These are phyloP conservation scores for roundworm (Caenorhabditis elegans) DNA, from an alignment of 1,140 invertebrate species.

Conservation along the genomic window DNA sequence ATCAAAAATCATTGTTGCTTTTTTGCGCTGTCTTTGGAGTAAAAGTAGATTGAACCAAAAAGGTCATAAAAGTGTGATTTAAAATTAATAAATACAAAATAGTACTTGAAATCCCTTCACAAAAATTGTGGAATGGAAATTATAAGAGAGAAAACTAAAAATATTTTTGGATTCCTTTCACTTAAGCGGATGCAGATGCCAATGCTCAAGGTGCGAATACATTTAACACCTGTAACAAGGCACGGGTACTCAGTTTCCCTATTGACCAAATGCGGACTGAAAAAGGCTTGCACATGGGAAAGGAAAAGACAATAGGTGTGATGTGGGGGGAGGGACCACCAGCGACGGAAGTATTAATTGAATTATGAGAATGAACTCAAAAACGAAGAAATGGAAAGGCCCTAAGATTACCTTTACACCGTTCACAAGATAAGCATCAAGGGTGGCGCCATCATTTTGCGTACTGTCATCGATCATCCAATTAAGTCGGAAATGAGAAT, in stretches of 20 bases:
- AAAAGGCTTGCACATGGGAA: background rate
- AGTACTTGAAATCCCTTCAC: too few relatives aligned
- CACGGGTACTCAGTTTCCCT: too few relatives aligned
- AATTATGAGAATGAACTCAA: background rate
- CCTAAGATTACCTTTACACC: constrained; percentile 1
- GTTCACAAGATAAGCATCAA: constrained; percentile 20
- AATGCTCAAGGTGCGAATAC: background rate
- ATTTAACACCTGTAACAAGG: background rate
- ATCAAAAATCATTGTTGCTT: too few relatives aligned
- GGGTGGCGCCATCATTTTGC: constrained; percentile 20
- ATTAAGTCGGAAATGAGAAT: constrained; percentile 19
- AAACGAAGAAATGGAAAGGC: background rate
- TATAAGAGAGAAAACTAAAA: too few relatives aligned
- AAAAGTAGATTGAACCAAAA: too few relatives aligned
- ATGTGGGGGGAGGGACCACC: background rate
- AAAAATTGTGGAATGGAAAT: too few relatives aligned
- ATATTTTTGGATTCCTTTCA: too few relatives aligned
- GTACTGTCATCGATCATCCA: constrained; percentile 24
- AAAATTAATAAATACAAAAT: too few relatives aligned
- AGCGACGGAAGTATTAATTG: background rate
- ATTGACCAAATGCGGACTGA: background rate
- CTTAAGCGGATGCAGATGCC: too few relatives aligned
- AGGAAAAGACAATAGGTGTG: constrained; percentile 11
- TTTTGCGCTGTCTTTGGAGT: too few relatives aligned
- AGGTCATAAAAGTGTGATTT: too few relatives aligned